Percentiles rank a stretch among this genome's conserved stretches.
phyloP scores from a whole-genome alignment of 2,888 invertebrate genomes.

The Drosophila ezoana region DNA sequence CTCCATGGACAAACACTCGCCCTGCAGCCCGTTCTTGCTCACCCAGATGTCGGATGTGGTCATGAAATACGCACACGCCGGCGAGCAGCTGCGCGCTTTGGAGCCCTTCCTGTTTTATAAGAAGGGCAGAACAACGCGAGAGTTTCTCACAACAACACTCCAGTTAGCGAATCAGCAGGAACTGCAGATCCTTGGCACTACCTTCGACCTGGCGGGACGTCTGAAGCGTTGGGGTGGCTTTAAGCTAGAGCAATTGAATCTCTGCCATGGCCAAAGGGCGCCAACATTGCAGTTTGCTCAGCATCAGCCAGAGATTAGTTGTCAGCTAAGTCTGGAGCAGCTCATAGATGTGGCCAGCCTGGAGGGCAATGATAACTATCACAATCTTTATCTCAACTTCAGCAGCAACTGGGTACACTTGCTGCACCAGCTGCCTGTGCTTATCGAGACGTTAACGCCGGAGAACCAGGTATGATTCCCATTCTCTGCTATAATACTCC shows the following conservation, averaged over 20 bases:
- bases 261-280: slow-evolving; percentile 66
- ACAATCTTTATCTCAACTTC: slow-evolving; percentile 82
- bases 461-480: slow-evolving; percentile 76
- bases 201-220: slow-evolving; percentile 73
- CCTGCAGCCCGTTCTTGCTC: slow-evolving; percentile 84
- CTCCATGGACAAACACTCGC: slow-evolving; percentile 85
- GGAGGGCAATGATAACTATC: slow-evolving; percentile 72
- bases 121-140: slow-evolving; percentile 73
- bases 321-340: slow-evolving; percentile 79
- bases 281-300: slow-evolving; percentile 45
- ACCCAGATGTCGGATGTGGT: slow-evolving; percentile 82
- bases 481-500: background rate
- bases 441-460: slow-evolving; percentile 78
- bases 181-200: slow-evolving; percentile 70
- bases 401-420: slow-evolving; percentile 60
- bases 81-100: slow-evolving; percentile 74
- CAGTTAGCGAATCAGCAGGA: slow-evolving; percentile 44
- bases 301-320: slow-evolving; percentile 54
- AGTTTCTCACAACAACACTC: slow-evolving; percentile 65
- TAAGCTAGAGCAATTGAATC: slow-evolving; percentile 71
- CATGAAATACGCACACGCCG: slow-evolving; percentile 78
- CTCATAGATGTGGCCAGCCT: slow-evolving; percentile 78
- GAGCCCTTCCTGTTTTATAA: slow-evolving; percentile 83
- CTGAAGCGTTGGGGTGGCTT: slow-evolving; percentile 78
- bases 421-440: slow-evolving; percentile 81